phyloP scores from a whole-genome alignment of 53 echinoderm and acorn worm genomes.

The Stichopus horrens region DNA sequence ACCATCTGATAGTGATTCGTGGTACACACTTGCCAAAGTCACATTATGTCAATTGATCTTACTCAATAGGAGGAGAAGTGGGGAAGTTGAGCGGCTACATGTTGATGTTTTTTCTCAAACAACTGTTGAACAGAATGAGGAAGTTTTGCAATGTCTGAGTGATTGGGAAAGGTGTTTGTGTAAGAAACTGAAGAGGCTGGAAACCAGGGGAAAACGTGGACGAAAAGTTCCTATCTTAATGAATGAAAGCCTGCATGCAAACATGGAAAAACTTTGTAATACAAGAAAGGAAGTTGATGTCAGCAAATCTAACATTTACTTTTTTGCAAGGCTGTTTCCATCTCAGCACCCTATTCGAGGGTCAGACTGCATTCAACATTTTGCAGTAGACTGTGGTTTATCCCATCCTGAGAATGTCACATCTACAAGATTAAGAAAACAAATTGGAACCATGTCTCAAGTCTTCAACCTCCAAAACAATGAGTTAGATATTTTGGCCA shows the following conservation, averaged over 20 bases:
- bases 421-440: constrained; percentile 61
- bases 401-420: constrained; percentile 60
- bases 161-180: constrained; percentile 46
- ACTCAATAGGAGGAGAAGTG: constrained; percentile 55
- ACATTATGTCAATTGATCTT: constrained; percentile 45
- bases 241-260: background rate
- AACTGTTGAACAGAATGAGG: constrained; percentile 22
- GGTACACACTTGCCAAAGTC: constrained; percentile 21
- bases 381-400: constrained; percentile 25
- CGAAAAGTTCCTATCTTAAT: constrained; percentile 59
- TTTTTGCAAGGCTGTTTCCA: constrained; percentile 55
- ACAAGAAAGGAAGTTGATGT: constrained; percentile 27
- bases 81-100: constrained; percentile 49
- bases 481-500: constrained; percentile 61
- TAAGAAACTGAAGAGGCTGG: constrained; percentile 49
- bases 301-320: constrained; percentile 36
- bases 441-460: constrained; percentile 64
- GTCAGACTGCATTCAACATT: constrained; percentile 50
- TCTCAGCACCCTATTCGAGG: constrained; percentile 52
- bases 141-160: constrained; percentile 38
- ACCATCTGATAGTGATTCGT: constrained; percentile 1
- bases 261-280: background rate
- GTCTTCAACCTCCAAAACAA: constrained; percentile 58
- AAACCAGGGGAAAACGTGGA: constrained; percentile 61
- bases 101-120: constrained; percentile 25